Evolutionary conservation across 64 coral and sea anemone genomes (phyloP), one percentile per base, ranked within the genome.

Genomic region (Actinia equina): DNA sequence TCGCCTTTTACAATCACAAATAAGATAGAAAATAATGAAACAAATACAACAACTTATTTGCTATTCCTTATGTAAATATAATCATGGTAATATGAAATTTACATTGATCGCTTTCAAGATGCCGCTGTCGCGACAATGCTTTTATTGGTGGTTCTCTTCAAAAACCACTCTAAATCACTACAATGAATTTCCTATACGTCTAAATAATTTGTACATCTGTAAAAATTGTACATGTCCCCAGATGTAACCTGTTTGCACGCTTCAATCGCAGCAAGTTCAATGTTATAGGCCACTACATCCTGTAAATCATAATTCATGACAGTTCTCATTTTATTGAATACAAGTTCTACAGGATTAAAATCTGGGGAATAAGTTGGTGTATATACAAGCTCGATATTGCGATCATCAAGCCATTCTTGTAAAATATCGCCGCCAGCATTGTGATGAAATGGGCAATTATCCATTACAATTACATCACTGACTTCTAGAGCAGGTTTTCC

Each of bases 311-410:
- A 83, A 43, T 53, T 86, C 85, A 92, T 92, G 3, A 83, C 41
- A 3, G 55, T 69, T 56, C 85, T 80, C n/a, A 87, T 79, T 57
- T 92, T 92, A 59, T 86, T 82, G 18, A 87, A 92, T 16, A 92
- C 74, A 43, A 87, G 82, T 43, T 92, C 90, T 6, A 22, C 77
- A 17, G 84, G 85, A 82, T 87, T 92, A 82, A 92, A 92, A 57
- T 92, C 85, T 18, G 90, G 85, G 10, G 78, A 86, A 82, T 91
- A 91, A 52, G 90, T 30, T 27, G 78, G 90, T 13, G 85, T 81
- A 45, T 91, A 87, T 8, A 91, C 85, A 7, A 92, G 86, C 76
- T 92, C 90, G 74, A 92, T 86, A 71, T 91, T 91, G 46, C 84
- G 76, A 64, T 91, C 84, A 61, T 23, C 27, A 30, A 91, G 44